Evolutionary conservation across 2,797 vertebrate genomes (phyloP).

Genomic region (Notolepis coatsorum): DNA sequence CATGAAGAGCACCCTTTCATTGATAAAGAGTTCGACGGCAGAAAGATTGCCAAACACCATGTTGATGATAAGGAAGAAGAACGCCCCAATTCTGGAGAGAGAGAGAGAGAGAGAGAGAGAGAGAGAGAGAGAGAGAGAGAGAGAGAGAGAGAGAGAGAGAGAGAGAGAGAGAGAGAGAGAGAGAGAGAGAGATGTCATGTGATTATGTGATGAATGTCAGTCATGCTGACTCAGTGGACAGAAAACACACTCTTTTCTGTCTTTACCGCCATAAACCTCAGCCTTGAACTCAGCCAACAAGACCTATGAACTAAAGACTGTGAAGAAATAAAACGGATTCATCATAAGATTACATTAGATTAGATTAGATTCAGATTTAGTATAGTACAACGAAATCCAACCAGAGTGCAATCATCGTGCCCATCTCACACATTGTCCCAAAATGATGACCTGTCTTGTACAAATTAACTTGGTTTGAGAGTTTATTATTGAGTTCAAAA

Average conservation of each 20-base stretch:
- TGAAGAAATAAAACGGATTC: too few species aligned
- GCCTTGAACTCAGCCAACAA: too few species aligned
- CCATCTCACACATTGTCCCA: too few species aligned
- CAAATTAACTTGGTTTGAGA: too few species aligned
- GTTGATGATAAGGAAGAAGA: constrained; percentile 85
- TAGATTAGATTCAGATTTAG: too few species aligned
- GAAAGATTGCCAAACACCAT: constrained; percentile 88
- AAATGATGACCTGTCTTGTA: too few species aligned
- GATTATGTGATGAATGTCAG: background rate
- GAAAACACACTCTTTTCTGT: background rate
- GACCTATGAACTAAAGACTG: too few species aligned
- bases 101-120: background rate
- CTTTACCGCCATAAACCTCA: background rate
- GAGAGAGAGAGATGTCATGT: background rate
- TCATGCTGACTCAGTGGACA: too few species aligned
- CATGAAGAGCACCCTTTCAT: constrained; percentile 74
- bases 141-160: background rate
- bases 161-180: background rate
- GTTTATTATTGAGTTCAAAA: too few species aligned
- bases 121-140: background rate
- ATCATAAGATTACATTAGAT: too few species aligned
- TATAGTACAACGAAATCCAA: too few species aligned
- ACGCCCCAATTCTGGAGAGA: constrained; percentile 68
- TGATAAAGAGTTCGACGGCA: constrained; percentile 82
- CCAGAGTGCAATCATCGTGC: too few species aligned